phyloP scores from a whole-genome alignment of 2,888 invertebrate species.

The Brenthis hecate region DNA sequence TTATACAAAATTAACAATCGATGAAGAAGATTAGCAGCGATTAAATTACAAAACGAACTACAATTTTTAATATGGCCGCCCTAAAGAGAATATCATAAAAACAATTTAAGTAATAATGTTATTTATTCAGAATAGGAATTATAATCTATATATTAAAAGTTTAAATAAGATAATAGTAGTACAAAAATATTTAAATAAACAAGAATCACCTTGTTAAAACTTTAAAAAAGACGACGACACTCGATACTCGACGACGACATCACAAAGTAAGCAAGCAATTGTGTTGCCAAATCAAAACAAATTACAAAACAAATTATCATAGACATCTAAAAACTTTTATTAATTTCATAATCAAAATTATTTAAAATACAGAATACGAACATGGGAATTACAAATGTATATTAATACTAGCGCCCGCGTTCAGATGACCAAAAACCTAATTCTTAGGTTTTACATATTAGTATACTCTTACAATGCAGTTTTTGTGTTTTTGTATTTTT shows the following conservation, averaged over 20 bases:
- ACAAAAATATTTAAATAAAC: constrained; percentile 39
- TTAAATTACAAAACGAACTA: constrained; percentile 58
- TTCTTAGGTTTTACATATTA: too few species aligned
- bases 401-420: too few species aligned
- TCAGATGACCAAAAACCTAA: too few species aligned
- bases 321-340: constrained; percentile 4
- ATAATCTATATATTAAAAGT: not conserved
- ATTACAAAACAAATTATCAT: constrained; percentile 7
- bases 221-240: constrained; percentile 80
- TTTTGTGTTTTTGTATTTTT: too few species aligned
- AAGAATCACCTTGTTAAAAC: constrained; percentile 75
- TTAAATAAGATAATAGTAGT: constrained; percentile 7
- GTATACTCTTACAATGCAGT: too few species aligned
- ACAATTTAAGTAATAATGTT: not conserved
- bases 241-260: constrained; percentile 79
- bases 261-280: constrained; percentile 55
- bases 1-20: constrained; percentile 42
- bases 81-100: constrained; percentile 39
- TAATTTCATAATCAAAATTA: too few species aligned
- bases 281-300: constrained; percentile 23
- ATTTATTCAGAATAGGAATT: not conserved
- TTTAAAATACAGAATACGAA: too few species aligned
- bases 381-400: too few species aligned
- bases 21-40: constrained; percentile 62
- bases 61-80: constrained; percentile 75